phyloP scores from a whole-genome alignment of 2,113 vertebrate genomes.

The Lycaon pictus region DNA sequence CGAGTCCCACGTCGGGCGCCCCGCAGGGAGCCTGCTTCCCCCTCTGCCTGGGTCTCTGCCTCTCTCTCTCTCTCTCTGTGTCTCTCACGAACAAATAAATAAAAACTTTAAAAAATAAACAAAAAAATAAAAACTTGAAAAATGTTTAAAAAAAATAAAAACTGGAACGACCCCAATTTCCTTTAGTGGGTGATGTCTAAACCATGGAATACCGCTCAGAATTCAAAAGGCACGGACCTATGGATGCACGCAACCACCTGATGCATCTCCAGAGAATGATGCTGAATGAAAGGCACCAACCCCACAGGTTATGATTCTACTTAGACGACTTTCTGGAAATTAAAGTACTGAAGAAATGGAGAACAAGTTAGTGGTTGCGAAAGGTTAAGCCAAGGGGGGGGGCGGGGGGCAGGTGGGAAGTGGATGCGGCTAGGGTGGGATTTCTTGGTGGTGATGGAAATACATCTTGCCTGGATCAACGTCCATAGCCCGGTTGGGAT shows the following conservation, averaged over 20 bases:
- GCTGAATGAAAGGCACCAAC: background rate
- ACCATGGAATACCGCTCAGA: background rate
- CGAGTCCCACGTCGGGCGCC: too few species aligned
- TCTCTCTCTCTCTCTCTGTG: too few species aligned
- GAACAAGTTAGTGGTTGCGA: background rate
- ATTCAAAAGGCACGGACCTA: background rate
- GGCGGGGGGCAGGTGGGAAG: background rate
- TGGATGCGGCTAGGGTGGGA: too few species aligned
- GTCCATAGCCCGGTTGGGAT: background rate
- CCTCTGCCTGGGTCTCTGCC: too few species aligned
- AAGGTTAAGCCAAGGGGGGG: background rate
- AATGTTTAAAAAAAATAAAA: too few species aligned
- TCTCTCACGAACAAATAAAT: too few species aligned
- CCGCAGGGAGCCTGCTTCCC: too few species aligned
- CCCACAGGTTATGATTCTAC: background rate
- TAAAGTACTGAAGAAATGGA: background rate
- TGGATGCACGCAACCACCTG: background rate
- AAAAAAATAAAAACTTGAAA: too few species aligned
- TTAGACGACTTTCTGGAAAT: background rate
- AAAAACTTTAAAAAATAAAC: too few species aligned
- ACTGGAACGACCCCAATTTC: background rate
- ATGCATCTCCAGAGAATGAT: background rate
- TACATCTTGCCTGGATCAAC: background rate
- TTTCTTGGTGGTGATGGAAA: background rate
- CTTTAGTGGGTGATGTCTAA: background rate